Base-by-base conservation (phyloP, 2,113 vertebrate genomes). In the Phrynosoma blainvillii region DNA sequence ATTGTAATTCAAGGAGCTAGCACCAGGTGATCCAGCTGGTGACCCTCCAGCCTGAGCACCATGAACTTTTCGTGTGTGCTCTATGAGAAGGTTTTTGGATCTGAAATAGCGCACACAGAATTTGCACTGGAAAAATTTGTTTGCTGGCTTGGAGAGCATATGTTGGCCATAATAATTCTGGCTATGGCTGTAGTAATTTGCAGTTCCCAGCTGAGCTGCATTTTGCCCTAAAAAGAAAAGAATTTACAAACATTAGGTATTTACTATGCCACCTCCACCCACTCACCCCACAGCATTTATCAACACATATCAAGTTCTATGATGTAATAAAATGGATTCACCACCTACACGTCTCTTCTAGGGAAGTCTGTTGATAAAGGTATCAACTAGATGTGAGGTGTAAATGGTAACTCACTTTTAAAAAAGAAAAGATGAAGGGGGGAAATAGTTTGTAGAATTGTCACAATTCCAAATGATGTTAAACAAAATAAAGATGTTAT, bases 31-130 rank as follows among this genome's bases (percentile, higher is more conserved):
- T 59, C 92, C 94, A 18, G 91, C 93, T 40, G 87, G 81, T 3
- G 98, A 96, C 94, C 96, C 95, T 88, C 97, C 96, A 87, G 95
- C 96, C 71, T 97, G 97, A 89, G 97, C 96, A 79, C 98, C 97
- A 86, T 99, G 99, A 93, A 99, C 98, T 93, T 99, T 99, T 88
- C 98, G 98, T 32, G 98, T 98, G 93, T 99, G 99, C 93, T 99
- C 98, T 91, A 97, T 97, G 91, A 99, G 98, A 91, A 99, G 98
- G 85, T 98, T 98, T 97, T 99, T 99, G 36, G 99, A 99, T 96
- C 98, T 97, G 96, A 99, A 99, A 96, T 99, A 99, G 94, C 98
- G 99, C 93, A 99, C 97, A 89, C 99, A 99, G 95, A 98, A 99
- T 94, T 99, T 99, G 97, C 99, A 99, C 94, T 99, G 98, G 94